Conservation (phyloP, 2,888 invertebrate species). For the Stegophylla sp. region DNA sequence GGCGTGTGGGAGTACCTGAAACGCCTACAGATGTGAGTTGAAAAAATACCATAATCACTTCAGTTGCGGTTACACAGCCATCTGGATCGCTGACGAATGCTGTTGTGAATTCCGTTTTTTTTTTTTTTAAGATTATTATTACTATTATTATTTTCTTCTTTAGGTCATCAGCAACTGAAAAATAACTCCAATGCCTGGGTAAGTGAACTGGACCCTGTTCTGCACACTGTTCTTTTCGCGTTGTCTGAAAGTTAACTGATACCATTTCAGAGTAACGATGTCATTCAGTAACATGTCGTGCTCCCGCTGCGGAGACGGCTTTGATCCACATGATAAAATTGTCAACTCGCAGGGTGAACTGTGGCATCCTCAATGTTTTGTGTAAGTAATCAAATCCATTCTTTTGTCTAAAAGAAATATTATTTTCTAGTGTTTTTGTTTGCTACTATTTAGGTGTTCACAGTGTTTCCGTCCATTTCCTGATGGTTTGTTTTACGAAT, state of each 20-base stretch:
- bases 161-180: not conserved
- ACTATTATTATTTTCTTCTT: not conserved
- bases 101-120: not conserved
- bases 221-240: not conserved
- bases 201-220: slow-evolving; percentile 41
- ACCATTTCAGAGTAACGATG: slow-evolving; percentile 70
- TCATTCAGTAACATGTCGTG: slow-evolving; percentile 92
- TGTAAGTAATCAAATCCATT: slow-evolving; percentile 73
- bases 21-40: slow-evolving; percentile 54
- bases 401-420: not conserved
- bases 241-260: slow-evolving; percentile 37
- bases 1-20: slow-evolving; percentile 45
- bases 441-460: slow-evolving; percentile 80
- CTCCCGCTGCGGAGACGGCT: slow-evolving; percentile 94
- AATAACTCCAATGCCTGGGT: slow-evolving; percentile 51
- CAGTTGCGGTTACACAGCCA: slow-evolving; percentile 26
- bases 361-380: slow-evolving; percentile 99
- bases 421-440: not conserved
- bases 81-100: not conserved
- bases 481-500: slow-evolving; percentile 97
- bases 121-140: not conserved
- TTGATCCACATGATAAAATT: slow-evolving; percentile 95
- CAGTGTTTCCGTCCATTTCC: slow-evolving; percentile 98
- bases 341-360: slow-evolving; percentile 98
- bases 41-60: slow-evolving; percentile 8